phyloP scores from a whole-genome alignment of 1,140 invertebrate genomes.

The Sarcophaga bullata region DNA sequence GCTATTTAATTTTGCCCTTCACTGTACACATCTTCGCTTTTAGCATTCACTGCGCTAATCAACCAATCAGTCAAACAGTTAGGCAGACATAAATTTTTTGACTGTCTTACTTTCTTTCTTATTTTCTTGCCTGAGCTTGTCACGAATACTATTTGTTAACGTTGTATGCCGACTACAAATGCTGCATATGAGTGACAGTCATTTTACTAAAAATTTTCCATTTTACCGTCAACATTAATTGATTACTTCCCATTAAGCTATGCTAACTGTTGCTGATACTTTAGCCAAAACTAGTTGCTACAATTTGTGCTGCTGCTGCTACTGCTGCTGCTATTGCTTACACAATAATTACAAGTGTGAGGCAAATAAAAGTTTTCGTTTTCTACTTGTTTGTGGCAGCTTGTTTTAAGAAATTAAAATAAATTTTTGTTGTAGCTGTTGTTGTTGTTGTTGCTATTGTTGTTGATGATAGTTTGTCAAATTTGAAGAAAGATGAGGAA shows the following conservation, averaged over 20 bases:
- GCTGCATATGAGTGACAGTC: background rate
- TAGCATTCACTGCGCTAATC: background rate
- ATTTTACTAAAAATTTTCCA: background rate
- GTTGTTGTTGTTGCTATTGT: background rate
- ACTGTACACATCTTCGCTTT: too few relatives aligned
- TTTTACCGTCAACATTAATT: slow-evolving; percentile 11
- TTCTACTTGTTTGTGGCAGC: background rate
- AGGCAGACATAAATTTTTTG: background rate
- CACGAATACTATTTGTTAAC: background rate
- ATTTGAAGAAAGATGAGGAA: background rate
- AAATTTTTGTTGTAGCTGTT: background rate
- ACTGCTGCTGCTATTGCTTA: background rate
- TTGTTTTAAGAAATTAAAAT: background rate
- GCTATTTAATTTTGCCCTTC: too few relatives aligned
- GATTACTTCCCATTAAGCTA: background rate
- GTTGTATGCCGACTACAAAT: background rate
- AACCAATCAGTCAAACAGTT: background rate
- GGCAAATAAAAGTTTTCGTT: background rate
- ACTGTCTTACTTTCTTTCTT: too few relatives aligned
- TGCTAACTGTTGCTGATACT: too few relatives aligned
- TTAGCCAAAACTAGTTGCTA: too few relatives aligned
- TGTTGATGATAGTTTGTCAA: slow-evolving; percentile 18
- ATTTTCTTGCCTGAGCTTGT: background rate
- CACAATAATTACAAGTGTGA: background rate
- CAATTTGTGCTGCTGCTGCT: background rate